phyloP scores from a whole-genome alignment of 1,140 invertebrate species.

The Bicyclus anynana region DNA sequence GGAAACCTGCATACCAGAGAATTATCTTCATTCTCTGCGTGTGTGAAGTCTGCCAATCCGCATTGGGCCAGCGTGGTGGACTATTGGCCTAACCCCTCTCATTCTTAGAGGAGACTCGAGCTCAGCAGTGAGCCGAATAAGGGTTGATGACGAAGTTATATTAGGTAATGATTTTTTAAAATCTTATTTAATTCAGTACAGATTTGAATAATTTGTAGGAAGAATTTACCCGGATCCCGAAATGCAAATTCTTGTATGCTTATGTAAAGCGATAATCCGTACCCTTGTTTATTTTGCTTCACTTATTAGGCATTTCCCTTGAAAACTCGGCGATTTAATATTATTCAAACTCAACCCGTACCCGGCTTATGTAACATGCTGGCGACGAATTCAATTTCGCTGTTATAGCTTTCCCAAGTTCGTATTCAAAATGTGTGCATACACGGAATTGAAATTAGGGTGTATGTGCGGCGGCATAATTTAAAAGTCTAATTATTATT shows the following conservation, averaged over 20 bases:
- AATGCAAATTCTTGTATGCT: neutral
- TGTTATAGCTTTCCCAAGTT: slow-evolving; percentile 8
- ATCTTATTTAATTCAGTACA: too few species aligned
- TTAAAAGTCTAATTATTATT: neutral
- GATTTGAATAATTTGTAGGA: neutral
- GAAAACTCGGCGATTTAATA: neutral
- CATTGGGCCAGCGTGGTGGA: too few species aligned
- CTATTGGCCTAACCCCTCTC: too few species aligned
- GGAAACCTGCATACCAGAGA: too few species aligned
- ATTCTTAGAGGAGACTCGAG: too few species aligned
- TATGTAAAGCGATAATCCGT: neutral
- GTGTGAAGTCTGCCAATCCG: too few species aligned
- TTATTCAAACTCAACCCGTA: slow-evolving; percentile 6
- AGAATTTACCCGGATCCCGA: neutral
- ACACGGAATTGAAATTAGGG: neutral
- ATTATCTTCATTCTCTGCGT: too few species aligned
- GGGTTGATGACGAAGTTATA: too few species aligned
- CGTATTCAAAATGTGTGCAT: slow-evolving; percentile 3
- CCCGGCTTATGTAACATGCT: slow-evolving; percentile 13
- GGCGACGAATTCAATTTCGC: slow-evolving; percentile 16
- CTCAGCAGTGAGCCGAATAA: too few species aligned
- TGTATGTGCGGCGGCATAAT: neutral
- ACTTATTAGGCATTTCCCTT: neutral
- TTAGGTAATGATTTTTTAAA: too few species aligned
- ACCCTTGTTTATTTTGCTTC: neutral